Evolutionary conservation across 1,140 invertebrate genomes (phyloP).

Genomic region (Harlomillsia oculata): DNA sequence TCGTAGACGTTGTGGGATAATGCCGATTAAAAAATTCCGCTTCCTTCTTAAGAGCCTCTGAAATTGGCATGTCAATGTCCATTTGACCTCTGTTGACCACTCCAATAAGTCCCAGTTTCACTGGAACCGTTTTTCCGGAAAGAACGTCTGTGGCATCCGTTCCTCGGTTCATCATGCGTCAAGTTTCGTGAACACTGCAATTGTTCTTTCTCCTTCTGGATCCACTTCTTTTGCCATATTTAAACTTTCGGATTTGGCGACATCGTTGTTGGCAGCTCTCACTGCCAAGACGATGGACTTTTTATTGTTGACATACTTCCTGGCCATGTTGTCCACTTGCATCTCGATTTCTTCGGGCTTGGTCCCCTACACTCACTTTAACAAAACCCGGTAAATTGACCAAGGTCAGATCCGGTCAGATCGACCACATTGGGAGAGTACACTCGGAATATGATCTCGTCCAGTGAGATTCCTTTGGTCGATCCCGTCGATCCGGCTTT

Average conservation of each 20-base stretch:
- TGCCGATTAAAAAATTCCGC: too few species aligned
- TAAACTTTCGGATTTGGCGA: conserved; percentile 90
- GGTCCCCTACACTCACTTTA: conserved; percentile 56
- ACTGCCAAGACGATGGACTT: conserved; percentile 87
- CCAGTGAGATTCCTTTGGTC: background rate
- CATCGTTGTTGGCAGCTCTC: conserved; percentile 89
- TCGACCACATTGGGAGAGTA: conserved; percentile 2
- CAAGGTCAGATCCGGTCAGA: conserved; percentile 1
- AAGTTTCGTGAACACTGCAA: conserved; percentile 95
- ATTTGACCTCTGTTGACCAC: too few species aligned
- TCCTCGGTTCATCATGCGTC: conserved; percentile 97
- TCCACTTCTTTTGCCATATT: conserved; percentile 90
- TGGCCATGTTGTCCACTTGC: conserved; percentile 67
- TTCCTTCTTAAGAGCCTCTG: too few species aligned
- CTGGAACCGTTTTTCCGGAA: conserved; percentile 91
- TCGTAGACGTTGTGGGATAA: too few species aligned
- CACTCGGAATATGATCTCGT: background rate
- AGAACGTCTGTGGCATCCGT: conserved; percentile 98
- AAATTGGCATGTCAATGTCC: too few species aligned
- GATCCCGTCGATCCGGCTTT: background rate
- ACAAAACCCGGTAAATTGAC: conserved; percentile 6
- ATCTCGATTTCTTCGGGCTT: conserved; percentile 79
- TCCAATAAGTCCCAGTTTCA: conserved; percentile 95
- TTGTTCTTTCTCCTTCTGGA: conserved; percentile 80
- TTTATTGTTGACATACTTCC: conserved; percentile 76